These are phyloP conservation scores for Samia ricini DNA, from an alignment of 1,140 invertebrate genomes.

Conservation along the genomic window DNA sequence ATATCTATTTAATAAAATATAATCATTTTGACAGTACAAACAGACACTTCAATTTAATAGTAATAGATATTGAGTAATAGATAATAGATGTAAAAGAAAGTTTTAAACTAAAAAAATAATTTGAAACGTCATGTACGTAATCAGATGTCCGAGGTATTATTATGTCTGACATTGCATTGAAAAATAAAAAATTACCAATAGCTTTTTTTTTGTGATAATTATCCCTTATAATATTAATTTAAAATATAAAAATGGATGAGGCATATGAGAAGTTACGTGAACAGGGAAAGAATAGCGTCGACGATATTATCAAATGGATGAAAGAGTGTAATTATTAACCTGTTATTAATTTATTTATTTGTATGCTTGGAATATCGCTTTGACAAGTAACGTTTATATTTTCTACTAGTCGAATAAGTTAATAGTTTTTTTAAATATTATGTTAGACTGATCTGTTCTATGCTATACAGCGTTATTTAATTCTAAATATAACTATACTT, in stretches of 20 bases:
- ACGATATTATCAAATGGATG: conserved; percentile 46
- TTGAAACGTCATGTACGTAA: not conserved
- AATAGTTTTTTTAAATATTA: too few relatives aligned
- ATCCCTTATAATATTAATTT: not conserved
- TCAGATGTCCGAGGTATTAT: too few relatives aligned
- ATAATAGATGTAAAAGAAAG: not conserved
- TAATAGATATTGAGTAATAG: not conserved
- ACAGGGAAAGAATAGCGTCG: conserved; percentile 36
- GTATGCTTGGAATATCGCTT: too few relatives aligned
- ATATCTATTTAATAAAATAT: too few relatives aligned
- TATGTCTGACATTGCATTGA: too few relatives aligned
- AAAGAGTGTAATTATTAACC: conserved; percentile 44
- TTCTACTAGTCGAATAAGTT: too few relatives aligned
- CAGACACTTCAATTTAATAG: not conserved
- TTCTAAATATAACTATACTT: too few relatives aligned
- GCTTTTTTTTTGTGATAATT: not conserved
- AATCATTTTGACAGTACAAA: too few relatives aligned
- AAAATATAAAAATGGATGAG: conserved; percentile 32
- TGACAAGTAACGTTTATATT: too few relatives aligned
- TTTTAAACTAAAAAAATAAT: not conserved
- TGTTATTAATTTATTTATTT: not conserved
- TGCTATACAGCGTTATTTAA: too few relatives aligned
- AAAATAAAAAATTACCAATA: conserved; percentile 5
- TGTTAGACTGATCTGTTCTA: too few relatives aligned
- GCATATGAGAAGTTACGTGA: conserved; percentile 39